Base-by-base conservation (phyloP, 2,888 invertebrate genomes). In the Serrognathus titanus region DNA sequence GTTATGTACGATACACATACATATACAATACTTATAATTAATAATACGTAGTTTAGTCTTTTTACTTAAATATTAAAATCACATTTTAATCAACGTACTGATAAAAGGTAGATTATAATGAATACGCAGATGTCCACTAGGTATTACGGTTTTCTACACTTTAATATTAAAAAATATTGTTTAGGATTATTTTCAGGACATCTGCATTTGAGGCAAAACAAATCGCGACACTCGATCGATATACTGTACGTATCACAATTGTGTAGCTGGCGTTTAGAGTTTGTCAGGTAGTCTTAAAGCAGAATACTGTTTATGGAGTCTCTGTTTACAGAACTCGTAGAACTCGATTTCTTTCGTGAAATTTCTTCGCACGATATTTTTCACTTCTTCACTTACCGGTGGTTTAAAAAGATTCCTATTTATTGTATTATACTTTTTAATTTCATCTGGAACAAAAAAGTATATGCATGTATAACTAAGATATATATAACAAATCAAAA, bases 291-390 rank as follows among this genome's bases (percentile, higher is more conserved):
- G 80, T 70, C 86, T 82, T 1, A 91, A 79, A 0, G 92, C 92
- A 57, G 87, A 78, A 58, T 89, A 83, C 70, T 94, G 94, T 73
- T 87, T 83, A 70, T 94, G 88, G 12, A 94, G 81, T 69, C 94
- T 81, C 72, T 94, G 93, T 66, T 86, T 86, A 74, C 93, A 93
- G 75, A 94, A 94, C 71, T 94, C 89, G 75, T 94, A 94, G 77
- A 94, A 93, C 70, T 94, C 94, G 9, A 94, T 91, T 79, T 94
- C 94, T 54, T 89, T 83, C 0, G 93, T 93, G 74, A 94, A 93
- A 77, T 94, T 94, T 39, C 83, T 85, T 63, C 92, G 82, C 4
- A 94, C 91, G 51, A 94, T 86, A 48, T 92, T 87, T 74, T 93
- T 94, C 2, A 94, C 87, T 66, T 88, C 87, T 70, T 94, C 92